phyloP scores from a whole-genome alignment of 2,888 invertebrate species.

The Unio pictorum region DNA sequence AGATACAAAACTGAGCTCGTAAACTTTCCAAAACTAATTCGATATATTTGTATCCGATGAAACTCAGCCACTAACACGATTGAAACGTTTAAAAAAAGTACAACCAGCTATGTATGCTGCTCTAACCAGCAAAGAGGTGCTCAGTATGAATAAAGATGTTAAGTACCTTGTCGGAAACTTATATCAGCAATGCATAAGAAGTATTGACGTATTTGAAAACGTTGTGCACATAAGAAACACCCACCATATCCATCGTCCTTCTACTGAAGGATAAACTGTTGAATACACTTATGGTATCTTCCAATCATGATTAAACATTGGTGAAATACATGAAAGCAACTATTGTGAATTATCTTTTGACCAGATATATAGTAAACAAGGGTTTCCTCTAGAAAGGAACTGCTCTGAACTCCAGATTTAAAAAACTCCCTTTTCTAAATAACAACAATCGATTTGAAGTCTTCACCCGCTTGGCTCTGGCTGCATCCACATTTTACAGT shows the following conservation, averaged over 20 bases:
- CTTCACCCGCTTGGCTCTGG: too few relatives aligned
- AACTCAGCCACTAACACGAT: conserved; percentile 5
- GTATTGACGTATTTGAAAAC: conserved; percentile 2
- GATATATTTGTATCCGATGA: conserved; percentile 10
- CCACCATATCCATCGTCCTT: neutral
- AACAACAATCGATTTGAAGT: too few relatives aligned
- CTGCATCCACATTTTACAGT: too few relatives aligned
- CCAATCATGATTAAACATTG: too few relatives aligned
- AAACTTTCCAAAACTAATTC: conserved; percentile 7
- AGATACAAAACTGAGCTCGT: conserved; percentile 4
- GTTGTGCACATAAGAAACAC: neutral
- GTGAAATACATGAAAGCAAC: too few relatives aligned
- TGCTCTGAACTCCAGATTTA: too few relatives aligned
- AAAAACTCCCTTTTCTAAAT: too few relatives aligned
- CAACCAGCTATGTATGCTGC: conserved; percentile 10
- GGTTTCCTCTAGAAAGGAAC: too few relatives aligned
- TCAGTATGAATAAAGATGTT: neutral
- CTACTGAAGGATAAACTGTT: conserved; percentile 1
- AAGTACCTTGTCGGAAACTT: conserved; percentile 1
- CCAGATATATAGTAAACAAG: too few relatives aligned
- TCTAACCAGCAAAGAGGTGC: neutral
- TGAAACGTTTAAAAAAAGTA: conserved; percentile 3
- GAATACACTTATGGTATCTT: too few relatives aligned
- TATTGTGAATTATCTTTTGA: too few relatives aligned
- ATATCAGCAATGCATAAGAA: conserved; percentile 4